Base-by-base conservation (phyloP, 2,113 vertebrate species). In the Cyprinodon brontotheroides region DNA sequence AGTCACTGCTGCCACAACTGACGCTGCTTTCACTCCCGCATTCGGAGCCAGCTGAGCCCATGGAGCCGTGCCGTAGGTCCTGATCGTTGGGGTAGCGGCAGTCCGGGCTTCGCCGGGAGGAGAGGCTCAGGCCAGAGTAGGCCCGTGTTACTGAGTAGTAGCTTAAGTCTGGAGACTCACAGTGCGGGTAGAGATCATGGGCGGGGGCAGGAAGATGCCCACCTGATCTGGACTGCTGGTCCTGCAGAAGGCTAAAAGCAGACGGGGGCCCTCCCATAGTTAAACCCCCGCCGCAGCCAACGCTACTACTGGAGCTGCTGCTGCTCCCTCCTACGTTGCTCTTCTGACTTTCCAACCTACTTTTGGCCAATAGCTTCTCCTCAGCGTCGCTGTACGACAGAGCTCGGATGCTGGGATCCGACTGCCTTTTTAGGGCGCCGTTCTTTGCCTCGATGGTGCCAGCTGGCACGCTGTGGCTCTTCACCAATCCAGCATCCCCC, bases 401-500 rank as follows among this genome's bases (percentile, higher is more conserved):
- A 75, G 97, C 96, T 70, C 96, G 93, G 82, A 97, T 95, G 84
- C 95, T 97, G 22, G 97, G 96, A 85, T 99, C 98, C 0, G 96
- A 97, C 48, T 98, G 98, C 85, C 96, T 95, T 91, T 99, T 99
- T 53, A 95, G 93, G 81, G 92, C 89, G 6, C 94, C 91, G 59
- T 95, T 96, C 17, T 95, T 98, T 47, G 92, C 90, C 81, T 95
- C 93, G 0, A 96, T 95, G 0, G 84, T 91, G 83, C 93, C 96
- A 47, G 95, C 96, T 63, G 97, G 98, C 76, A 97, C 96, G 1
- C 97, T 99, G 92, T 99, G 98, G 93, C 97, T 99, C 90, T 99
- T 99, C 48, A 99, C 96, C 65, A 99, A 90, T 17, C 96, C 96
- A 1, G 95, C 72, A 78, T 99, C 92, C 0, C 87, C 95, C 22